Evolutionary conservation across 2,888 invertebrate genomes (phyloP).

Genomic region (Endotricha flammealis): DNA sequence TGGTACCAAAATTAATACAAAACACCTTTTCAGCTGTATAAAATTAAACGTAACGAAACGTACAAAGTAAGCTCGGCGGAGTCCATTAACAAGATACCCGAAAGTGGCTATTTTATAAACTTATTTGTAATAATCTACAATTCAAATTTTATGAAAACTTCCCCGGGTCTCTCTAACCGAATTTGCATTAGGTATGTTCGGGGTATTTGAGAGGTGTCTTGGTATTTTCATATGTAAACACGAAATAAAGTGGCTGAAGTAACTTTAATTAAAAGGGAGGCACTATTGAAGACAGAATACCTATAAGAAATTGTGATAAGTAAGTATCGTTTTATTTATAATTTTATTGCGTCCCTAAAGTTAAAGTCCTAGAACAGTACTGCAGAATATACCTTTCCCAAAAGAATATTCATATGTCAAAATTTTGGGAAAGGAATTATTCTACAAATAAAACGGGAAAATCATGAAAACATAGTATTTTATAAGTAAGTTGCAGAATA

Average conservation of each 20-base stretch:
- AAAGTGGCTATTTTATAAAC: constrained; percentile 45
- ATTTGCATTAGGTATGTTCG: constrained; percentile 46
- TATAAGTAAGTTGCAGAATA: too few species aligned
- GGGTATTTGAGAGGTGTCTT: constrained; percentile 34
- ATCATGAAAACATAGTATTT: too few species aligned
- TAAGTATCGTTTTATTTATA: too few species aligned
- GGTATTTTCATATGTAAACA: constrained; percentile 41
- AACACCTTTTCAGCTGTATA: neutral
- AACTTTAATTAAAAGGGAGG: neutral
- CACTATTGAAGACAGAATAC: too few species aligned
- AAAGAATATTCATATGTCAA: too few species aligned
- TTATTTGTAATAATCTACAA: constrained; percentile 59
- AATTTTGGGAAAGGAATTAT: too few species aligned
- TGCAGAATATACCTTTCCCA: too few species aligned
- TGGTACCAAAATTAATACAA: neutral
- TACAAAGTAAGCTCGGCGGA: constrained; percentile 3
- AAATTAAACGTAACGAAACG: constrained; percentile 7
- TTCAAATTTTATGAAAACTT: constrained; percentile 54
- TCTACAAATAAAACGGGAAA: too few species aligned
- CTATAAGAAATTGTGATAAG: too few species aligned
- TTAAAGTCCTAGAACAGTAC: too few species aligned
- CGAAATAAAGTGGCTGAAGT: constrained; percentile 9
- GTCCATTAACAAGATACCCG: constrained; percentile 40
- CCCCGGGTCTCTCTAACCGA: constrained; percentile 30
- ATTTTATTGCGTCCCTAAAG: too few species aligned